Percentiles rank a stretch among this genome's conserved stretches.
Conservation (phyloP, 2,797 vertebrate genomes). For the Morus bassanus region DNA sequence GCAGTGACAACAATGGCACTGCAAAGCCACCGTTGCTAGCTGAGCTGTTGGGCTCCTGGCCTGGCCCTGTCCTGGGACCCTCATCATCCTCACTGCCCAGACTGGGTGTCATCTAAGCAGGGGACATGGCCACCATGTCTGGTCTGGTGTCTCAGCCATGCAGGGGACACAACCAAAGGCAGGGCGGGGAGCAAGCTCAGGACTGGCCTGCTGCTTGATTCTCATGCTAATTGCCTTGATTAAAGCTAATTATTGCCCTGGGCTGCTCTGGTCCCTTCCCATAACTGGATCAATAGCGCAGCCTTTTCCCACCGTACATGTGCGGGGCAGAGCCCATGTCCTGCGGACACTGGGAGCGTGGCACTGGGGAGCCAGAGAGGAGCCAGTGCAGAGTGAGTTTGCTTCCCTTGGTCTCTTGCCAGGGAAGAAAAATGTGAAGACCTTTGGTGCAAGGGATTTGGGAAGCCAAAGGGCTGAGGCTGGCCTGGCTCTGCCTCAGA, state of each 20-base stretch:
- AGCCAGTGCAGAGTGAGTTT: rapidly evolving
- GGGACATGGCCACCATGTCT: neutral
- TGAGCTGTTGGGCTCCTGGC: neutral
- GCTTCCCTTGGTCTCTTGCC: neutral
- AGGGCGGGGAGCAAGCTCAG: neutral
- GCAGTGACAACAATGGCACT: neutral
- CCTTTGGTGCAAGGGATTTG: neutral
- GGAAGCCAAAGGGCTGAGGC: neutral
- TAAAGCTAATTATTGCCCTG: neutral
- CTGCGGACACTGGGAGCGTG: rapidly evolving
- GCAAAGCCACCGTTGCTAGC: rapidly evolving
- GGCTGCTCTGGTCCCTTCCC: neutral
- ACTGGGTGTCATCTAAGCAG: neutral
- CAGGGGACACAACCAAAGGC: neutral
- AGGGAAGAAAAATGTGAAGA: rapidly evolving
- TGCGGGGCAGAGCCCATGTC: rapidly evolving
- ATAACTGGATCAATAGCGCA: rapidly evolving
- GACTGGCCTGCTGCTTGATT: neutral
- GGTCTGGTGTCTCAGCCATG: rapidly evolving
- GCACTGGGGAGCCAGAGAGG: rapidly evolving
- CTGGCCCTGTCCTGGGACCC: neutral
- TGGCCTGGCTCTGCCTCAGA: neutral
- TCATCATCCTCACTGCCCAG: neutral
- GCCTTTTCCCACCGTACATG: rapidly evolving
- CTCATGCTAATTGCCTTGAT: neutral